Conservation (phyloP, 2,113 vertebrate genomes). For the Suncus etruscus region DNA sequence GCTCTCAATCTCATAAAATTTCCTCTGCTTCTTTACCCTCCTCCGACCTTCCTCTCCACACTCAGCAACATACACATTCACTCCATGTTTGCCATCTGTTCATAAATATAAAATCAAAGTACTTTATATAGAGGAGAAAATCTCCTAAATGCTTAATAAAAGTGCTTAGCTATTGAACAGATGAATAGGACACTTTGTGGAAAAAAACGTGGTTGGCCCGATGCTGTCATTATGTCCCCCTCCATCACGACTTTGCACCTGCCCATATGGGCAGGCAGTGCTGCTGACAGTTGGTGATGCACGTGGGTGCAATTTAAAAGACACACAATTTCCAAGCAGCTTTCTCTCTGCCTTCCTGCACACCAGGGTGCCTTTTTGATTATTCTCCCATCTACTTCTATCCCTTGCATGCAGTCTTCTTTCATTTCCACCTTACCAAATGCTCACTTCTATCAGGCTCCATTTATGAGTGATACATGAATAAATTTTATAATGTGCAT, state of each 20-base stretch:
- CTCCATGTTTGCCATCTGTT: slow-evolving; percentile 74
- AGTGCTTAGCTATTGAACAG: slow-evolving; percentile 53
- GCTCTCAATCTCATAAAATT: not conserved
- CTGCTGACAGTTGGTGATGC: slow-evolving; percentile 58
- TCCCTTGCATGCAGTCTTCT: not conserved
- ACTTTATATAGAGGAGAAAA: slow-evolving; percentile 60
- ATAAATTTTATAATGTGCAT: slow-evolving; percentile 53
- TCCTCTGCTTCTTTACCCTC: not conserved
- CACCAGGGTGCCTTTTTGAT: slow-evolving; percentile 21
- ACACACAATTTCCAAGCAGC: slow-evolving; percentile 32
- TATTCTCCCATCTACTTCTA: slow-evolving; percentile 47
- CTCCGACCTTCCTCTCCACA: slow-evolving; percentile 27
- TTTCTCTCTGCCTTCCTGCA: slow-evolving; percentile 54
- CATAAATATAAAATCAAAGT: slow-evolving; percentile 59
- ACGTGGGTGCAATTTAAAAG: slow-evolving; percentile 42
- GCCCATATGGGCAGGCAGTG: slow-evolving; percentile 65
- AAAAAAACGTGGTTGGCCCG: slow-evolving; percentile 48
- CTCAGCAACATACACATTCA: not conserved
- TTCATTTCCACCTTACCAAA: slow-evolving; percentile 54
- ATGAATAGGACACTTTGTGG: slow-evolving; percentile 70
- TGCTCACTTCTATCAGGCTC: slow-evolving; percentile 30
- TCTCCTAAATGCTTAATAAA: slow-evolving; percentile 55
- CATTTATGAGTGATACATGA: slow-evolving; percentile 24
- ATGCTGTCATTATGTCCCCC: slow-evolving; percentile 53
- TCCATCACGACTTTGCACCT: slow-evolving; percentile 48